phyloP scores from a whole-genome alignment of 2,888 invertebrate species.

The Pyrrhia umbra region DNA sequence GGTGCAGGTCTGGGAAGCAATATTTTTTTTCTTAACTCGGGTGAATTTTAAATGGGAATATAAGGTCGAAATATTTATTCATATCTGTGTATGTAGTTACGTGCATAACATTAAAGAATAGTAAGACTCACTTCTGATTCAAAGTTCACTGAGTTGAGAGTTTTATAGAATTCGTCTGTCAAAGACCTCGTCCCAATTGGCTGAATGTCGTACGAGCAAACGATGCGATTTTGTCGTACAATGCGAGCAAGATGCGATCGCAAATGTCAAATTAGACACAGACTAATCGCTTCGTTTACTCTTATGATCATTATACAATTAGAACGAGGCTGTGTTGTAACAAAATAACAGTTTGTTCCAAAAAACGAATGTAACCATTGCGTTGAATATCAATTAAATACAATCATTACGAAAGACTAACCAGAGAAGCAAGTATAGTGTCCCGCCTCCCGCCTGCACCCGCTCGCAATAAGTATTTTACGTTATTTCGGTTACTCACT shows the following conservation, averaged over 20 bases:
- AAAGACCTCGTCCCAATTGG: not conserved
- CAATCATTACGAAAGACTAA: no score
- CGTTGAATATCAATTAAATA: no score
- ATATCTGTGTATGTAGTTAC: not conserved
- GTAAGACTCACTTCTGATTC: not conserved
- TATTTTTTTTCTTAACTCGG: not conserved
- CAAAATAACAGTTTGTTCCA: no score
- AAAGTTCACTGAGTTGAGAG: not conserved
- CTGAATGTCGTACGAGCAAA: no score
- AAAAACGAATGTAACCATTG: no score
- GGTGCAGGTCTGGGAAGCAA: constrained; percentile 35
- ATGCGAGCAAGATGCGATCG: no score
- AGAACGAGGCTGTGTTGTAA: no score
- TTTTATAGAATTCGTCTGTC: not conserved
- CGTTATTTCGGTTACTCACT: constrained; percentile 78
- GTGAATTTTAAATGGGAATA: not conserved
- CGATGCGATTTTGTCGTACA: no score
- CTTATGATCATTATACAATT: no score
- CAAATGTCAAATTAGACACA: no score
- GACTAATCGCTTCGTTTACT: no score
- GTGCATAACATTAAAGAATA: not conserved
- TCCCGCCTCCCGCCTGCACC: constrained; percentile 25
- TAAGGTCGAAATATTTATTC: not conserved
- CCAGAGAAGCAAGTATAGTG: not conserved
- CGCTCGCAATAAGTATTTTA: constrained; percentile 57